A percentile compares a stretch with the other conserved stretches of the same genome.
phyloP scores from a whole-genome alignment of 2,113 vertebrate species.

The Paramormyrops kingsleyae region DNA sequence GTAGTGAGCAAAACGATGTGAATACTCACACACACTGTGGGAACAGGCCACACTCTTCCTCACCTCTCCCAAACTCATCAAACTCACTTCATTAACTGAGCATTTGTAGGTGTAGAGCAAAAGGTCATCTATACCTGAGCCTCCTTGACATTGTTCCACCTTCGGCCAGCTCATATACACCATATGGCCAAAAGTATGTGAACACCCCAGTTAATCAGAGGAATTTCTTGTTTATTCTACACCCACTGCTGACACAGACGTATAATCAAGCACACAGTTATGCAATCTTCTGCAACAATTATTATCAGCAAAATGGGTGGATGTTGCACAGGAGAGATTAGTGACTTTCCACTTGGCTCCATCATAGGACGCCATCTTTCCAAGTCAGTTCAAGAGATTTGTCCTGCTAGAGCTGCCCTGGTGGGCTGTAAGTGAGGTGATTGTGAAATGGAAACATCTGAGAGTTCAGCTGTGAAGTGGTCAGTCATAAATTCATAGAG shows the following conservation, averaged over 20 bases:
- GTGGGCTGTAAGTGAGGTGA: neutral
- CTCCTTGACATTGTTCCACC: neutral
- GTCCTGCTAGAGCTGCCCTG: neutral
- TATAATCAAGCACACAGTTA: neutral
- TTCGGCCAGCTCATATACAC: neutral
- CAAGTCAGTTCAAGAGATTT: neutral
- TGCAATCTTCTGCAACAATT: neutral
- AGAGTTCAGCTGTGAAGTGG: neutral
- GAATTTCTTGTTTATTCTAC: neutral
- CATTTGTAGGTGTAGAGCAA: neutral
- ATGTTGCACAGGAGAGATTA: neutral
- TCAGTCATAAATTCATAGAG: neutral
- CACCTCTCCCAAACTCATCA: neutral
- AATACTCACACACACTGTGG: neutral
- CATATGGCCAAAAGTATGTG: neutral
- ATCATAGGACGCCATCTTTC: neutral
- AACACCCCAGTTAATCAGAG: neutral
- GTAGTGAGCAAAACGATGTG: neutral
- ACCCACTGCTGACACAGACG: neutral
- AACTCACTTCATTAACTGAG: neutral
- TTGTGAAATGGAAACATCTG: too few relatives aligned
- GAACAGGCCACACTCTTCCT: neutral
- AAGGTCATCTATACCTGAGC: neutral
- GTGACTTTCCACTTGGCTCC: neutral
- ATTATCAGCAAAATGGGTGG: neutral